Evolutionary conservation across 2,113 vertebrate genomes (phyloP).

Genomic region (Arvicanthis niloticus): DNA sequence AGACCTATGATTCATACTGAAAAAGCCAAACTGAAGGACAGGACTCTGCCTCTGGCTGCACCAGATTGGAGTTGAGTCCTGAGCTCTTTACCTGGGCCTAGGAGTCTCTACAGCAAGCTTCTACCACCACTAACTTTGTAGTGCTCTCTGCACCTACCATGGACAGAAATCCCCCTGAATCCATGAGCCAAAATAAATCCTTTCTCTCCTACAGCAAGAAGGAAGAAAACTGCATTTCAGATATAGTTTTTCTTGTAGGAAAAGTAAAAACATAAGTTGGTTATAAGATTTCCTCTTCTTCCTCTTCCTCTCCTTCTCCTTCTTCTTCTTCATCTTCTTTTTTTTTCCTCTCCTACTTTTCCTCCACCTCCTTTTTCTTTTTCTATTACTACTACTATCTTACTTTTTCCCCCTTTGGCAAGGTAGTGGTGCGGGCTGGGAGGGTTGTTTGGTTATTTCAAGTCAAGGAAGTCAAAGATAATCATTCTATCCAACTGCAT

Average conservation of each 20-base stretch:
- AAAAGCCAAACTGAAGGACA: too few relatives aligned
- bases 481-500: slow-evolving; percentile 34
- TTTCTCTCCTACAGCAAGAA: background rate
- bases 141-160: background rate
- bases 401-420: slow-evolving; percentile 22
- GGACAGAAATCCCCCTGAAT: background rate
- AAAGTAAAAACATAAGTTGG: slow-evolving; percentile 39
- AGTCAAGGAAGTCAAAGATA: slow-evolving; percentile 57
- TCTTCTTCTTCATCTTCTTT: slow-evolving; percentile 29
- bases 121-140: background rate
- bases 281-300: slow-evolving; percentile 47
- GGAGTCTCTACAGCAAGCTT: background rate
- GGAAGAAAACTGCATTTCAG: background rate
- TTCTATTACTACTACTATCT: too few relatives aligned
- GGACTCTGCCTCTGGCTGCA: too few relatives aligned
- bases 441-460: background rate
- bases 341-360: background rate
- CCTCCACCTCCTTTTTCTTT: too few relatives aligned
- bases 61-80: background rate
- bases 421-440: background rate
- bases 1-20: background rate
- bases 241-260: slow-evolving; percentile 13
- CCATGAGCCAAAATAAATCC: background rate
- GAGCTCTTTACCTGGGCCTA: background rate
- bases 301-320: background rate